Evolutionary conservation across 1,140 invertebrate species (phyloP), one percentile per base, ranked within the genome.

Genomic region (Drosophila paulistorum): DNA sequence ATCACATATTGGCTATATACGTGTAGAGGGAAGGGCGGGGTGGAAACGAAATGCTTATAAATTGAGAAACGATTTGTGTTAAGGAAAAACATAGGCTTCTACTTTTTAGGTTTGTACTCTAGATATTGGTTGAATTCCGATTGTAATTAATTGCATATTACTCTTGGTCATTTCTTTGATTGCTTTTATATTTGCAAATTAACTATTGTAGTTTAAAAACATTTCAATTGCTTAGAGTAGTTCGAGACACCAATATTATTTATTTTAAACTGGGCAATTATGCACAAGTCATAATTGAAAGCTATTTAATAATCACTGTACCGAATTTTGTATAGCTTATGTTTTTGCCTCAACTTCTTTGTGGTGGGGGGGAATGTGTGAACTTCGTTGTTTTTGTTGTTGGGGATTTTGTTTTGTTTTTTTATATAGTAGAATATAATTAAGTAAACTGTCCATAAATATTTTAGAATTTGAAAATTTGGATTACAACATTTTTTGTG

Each of bases 391-490:
- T 79, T 68, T 45, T 79, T 68, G 51, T 33, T 59, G 20, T 23
- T 23, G 20, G 1, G 60, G 23, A 41, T 30, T 30, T 30, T 30
- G 20, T 2, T 30, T 30, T 5, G 7, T 30, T 30, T 30, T 7
- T 64, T 57, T 59, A 57, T 79, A 77, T 57, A 79, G 79, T 51
- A 51, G 45, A 51, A 51, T 51, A 51, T 51, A 83, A 77, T 86
- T 87, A 86, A 89, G 83, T 89, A 87, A 77, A 68, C 67, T 76
- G 79, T 86, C 79, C 76, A 77, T 81, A 54, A 66, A 68, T 76
- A 73, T 79, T 71, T 79, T 70, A 55, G 55, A 82, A 79, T 82
- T 87, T 71, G 26, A 82, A 87, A 57, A 37, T 62, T 30, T 23
- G 75, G 75, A 42, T 61, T 51, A 39, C 37, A 39, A 75, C 66